These are phyloP conservation scores for Lampropteryx suffumata DNA, from an alignment of 2,888 invertebrate genomes.

Conservation along the genomic window DNA sequence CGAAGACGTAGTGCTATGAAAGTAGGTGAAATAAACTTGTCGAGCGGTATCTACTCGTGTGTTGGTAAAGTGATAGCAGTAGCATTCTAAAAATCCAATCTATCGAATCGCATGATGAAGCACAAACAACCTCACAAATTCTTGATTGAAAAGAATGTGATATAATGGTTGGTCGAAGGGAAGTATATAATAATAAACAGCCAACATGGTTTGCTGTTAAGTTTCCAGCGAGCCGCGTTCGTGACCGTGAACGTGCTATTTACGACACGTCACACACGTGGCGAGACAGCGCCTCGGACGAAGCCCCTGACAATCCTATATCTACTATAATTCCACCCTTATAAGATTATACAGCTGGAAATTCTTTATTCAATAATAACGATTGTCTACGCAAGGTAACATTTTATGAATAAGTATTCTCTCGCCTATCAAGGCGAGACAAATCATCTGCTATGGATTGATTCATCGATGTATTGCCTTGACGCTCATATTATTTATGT, in stretches of 20 bases:
- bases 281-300: slow-evolving; percentile 43
- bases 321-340: slow-evolving; percentile 51
- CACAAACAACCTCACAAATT: no score
- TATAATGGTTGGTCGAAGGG: no score
- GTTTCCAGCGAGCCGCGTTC: slow-evolving; percentile 52
- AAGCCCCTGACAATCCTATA: slow-evolving; percentile 59
- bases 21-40: no score
- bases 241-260: slow-evolving; percentile 65
- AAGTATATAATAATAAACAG: neutral
- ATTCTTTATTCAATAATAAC: slow-evolving; percentile 39
- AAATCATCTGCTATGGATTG: no score
- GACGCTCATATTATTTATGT: neutral
- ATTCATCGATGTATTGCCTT: no score
- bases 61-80: no score
- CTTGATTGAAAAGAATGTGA: no score
- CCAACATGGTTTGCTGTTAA: slow-evolving; percentile 3
- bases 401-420: neutral
- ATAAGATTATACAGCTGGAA: slow-evolving; percentile 49
- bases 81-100: no score
- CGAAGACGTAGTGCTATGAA: no score
- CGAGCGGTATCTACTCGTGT: no score
- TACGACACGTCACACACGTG: slow-evolving; percentile 47
- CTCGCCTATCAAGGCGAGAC: no score
- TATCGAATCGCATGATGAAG: no score
- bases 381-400: neutral